Percentiles rank a stretch among this genome's conserved stretches.
Conservation (phyloP, 2,113 vertebrate species). For the Chaetura pelagica region DNA sequence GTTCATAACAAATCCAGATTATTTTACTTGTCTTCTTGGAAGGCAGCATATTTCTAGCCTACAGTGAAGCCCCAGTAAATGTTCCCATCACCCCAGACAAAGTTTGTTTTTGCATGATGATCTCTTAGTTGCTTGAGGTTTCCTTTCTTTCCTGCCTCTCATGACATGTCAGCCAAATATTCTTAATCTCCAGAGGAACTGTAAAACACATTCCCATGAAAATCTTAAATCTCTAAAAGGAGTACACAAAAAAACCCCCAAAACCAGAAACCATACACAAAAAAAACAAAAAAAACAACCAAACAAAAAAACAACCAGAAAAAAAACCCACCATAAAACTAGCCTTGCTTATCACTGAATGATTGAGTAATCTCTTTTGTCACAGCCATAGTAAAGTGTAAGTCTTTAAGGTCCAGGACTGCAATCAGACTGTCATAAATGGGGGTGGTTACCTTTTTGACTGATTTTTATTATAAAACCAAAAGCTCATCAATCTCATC, state of each 20-base stretch:
- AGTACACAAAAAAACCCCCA: not conserved
- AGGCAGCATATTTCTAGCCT: not conserved
- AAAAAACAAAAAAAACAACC: too few relatives aligned
- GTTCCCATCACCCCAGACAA: constrained; percentile 6
- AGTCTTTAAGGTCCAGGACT: not conserved
- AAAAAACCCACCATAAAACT: not conserved
- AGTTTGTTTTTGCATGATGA: constrained; percentile 9
- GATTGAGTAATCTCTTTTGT: not conserved
- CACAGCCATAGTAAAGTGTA: not conserved
- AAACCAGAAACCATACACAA: too few relatives aligned
- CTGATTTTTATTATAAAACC: not conserved
- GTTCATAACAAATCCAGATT: not conserved
- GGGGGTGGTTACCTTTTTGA: not conserved
- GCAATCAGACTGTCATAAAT: not conserved
- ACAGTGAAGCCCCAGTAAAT: not conserved
- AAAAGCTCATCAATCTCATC: not conserved
- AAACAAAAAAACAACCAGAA: not conserved
- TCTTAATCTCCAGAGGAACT: not conserved
- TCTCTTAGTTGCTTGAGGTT: constrained; percentile 40
- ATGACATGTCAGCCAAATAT: constrained; percentile 31
- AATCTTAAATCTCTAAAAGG: not conserved
- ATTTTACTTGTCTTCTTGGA: not conserved
- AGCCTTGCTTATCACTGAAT: not conserved
- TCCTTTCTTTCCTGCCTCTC: not conserved
- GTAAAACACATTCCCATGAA: constrained; percentile 40